A percentile compares a stretch with the other conserved stretches of the same genome.
Conservation (phyloP, 1,140 invertebrate genomes). For the Amphibalanus amphitrite region DNA sequence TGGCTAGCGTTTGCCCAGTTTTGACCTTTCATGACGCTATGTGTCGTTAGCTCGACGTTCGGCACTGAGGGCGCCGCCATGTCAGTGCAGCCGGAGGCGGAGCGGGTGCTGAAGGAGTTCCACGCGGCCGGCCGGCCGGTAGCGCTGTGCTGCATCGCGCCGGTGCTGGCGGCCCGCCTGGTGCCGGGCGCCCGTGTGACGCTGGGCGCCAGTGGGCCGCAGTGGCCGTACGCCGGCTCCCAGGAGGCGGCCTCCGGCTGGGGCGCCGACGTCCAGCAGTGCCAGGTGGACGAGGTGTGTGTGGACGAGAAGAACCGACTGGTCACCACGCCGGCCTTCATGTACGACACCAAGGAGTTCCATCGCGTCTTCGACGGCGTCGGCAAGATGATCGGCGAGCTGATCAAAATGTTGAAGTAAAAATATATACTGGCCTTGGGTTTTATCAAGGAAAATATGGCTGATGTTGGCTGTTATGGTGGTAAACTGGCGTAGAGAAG, state of each 20-base stretch:
- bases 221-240: conserved; percentile 39
- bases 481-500: too few relatives aligned
- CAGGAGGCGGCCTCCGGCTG: conserved; percentile 32
- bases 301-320: conserved; percentile 34
- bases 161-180: conserved; percentile 36
- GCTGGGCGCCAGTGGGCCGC: conserved; percentile 19
- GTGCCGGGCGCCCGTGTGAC: neutral
- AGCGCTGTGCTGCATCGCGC: conserved; percentile 40
- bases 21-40: too few relatives aligned
- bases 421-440: too few relatives aligned
- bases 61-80: conserved; percentile 35
- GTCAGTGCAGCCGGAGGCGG: conserved; percentile 33
- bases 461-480: too few relatives aligned
- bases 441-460: too few relatives aligned
- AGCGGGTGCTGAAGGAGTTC: conserved; percentile 35
- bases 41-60: conserved; percentile 34
- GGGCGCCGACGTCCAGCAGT: conserved; percentile 30
- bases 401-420: conserved; percentile 23
- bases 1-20: too few relatives aligned
- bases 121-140: conserved; percentile 37
- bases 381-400: conserved; percentile 32
- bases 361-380: conserved; percentile 34
- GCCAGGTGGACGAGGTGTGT: conserved; percentile 30
- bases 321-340: conserved; percentile 40
- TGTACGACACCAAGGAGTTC: conserved; percentile 31